Percentiles rank a stretch among this genome's conserved stretches.
Evolutionary conservation across 2,888 invertebrate species (phyloP).

Genomic region (Pseudanteris insignis): DNA sequence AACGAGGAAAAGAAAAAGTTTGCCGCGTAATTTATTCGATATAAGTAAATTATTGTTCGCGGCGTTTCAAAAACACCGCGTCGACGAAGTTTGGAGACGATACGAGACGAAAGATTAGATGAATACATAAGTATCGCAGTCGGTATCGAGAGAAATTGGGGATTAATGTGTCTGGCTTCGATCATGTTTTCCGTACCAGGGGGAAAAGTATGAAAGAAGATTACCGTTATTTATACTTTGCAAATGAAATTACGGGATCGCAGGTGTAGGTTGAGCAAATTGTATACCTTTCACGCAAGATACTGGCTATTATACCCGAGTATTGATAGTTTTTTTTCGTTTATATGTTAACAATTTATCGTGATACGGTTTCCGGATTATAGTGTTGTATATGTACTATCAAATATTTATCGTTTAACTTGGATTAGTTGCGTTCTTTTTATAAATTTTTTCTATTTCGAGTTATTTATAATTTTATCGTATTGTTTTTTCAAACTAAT

Average conservation of each 20-base stretch:
- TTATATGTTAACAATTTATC: too few relatives aligned
- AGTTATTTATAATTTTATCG: too few relatives aligned
- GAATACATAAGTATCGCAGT: constrained; percentile 21
- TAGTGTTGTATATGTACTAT: too few relatives aligned
- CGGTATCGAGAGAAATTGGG: constrained; percentile 13
- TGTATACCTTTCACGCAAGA: too few relatives aligned
- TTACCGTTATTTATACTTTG: constrained; percentile 6
- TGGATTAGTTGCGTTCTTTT: too few relatives aligned
- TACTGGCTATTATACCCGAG: too few relatives aligned
- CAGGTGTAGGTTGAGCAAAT: not conserved
- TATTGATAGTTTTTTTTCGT: too few relatives aligned
- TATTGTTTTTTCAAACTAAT: too few relatives aligned
- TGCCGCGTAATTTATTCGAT: constrained; percentile 12
- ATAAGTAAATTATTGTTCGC: constrained; percentile 23
- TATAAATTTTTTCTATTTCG: too few relatives aligned
- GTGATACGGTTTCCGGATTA: too few relatives aligned
- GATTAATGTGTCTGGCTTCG: constrained; percentile 20
- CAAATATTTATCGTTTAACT: too few relatives aligned
- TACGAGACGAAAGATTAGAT: constrained; percentile 17
- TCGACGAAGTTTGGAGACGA: constrained; percentile 12
- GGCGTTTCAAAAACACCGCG: constrained; percentile 6
- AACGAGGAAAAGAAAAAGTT: constrained; percentile 16
- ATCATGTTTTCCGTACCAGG: constrained; percentile 4
- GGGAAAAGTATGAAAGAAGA: constrained; percentile 1
- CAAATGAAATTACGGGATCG: constrained; percentile 3